These are phyloP conservation scores for Cathartes aura DNA, from an alignment of 2,113 vertebrate species.

Conservation along the genomic window DNA sequence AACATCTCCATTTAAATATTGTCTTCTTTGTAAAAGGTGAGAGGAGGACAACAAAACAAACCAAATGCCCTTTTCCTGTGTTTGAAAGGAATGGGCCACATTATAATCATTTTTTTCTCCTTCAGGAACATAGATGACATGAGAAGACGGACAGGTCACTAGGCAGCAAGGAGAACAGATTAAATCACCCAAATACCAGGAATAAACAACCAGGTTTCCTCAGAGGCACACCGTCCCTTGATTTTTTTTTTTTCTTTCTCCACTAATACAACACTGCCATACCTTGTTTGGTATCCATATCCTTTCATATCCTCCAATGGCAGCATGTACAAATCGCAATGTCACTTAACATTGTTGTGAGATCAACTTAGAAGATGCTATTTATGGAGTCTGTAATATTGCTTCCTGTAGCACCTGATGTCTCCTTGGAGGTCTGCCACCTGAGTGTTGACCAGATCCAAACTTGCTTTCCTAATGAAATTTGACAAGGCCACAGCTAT, in stretches of 20 bases:
- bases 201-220: constrained; percentile 3
- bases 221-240: not conserved
- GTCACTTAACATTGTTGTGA: not conserved
- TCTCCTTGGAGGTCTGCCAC: not conserved
- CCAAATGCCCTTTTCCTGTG: not conserved
- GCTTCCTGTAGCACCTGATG: not conserved
- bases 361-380: not conserved
- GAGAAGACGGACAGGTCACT: not conserved
- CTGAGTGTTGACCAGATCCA: not conserved
- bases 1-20: not conserved
- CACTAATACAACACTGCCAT: not conserved
- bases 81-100: not conserved
- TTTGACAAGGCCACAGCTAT: not conserved
- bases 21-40: not conserved
- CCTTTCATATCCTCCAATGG: not conserved
- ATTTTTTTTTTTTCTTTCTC: not conserved
- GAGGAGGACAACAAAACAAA: not conserved
- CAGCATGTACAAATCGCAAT: not conserved
- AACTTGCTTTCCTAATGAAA: not conserved
- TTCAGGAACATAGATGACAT: not conserved
- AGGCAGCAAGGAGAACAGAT: not conserved
- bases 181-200: not conserved
- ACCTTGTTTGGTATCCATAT: not conserved
- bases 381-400: not conserved
- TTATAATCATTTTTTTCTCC: not conserved